A percentile compares a stretch with the other conserved stretches of the same genome.
These are phyloP conservation scores for Eristalis intricaria DNA, from an alignment of 2,888 invertebrate species.

Conservation along the genomic window DNA sequence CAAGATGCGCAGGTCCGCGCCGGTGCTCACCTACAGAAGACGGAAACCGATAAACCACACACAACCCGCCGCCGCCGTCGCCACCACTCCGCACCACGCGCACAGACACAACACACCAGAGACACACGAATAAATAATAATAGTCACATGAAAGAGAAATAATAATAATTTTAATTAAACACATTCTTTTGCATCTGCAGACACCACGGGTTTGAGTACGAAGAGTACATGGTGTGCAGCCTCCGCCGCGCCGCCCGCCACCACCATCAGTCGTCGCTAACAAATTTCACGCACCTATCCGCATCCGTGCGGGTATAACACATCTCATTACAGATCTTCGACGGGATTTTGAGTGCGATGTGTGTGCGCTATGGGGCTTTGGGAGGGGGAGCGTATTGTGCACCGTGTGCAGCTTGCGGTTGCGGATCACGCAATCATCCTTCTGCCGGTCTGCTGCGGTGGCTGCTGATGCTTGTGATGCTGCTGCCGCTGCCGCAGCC, in stretches of 20 bases:
- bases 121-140: conserved; percentile 55
- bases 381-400: conserved; percentile 25
- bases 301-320: conserved; percentile 29
- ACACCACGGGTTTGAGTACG: conserved; percentile 12
- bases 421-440: conserved; percentile 65
- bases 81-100: not conserved
- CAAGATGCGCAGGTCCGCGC: conserved; percentile 50
- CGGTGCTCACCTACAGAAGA: not conserved
- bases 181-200: conserved; percentile 68
- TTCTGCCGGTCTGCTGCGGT: no score
- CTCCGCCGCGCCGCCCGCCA: not conserved
- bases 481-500: not conserved
- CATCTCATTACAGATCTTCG: conserved; percentile 66
- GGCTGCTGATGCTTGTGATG: not conserved
- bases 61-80: not conserved
- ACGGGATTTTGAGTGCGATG: conserved; percentile 29
- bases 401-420: conserved; percentile 14
- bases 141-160: conserved; percentile 65
- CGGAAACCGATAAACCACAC: conserved; percentile 5
- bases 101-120: not conserved
- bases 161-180: conserved; percentile 72
- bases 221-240: not conserved
- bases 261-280: conserved; percentile 16
- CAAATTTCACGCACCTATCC: conserved; percentile 64
- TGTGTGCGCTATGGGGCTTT: conserved; percentile 49